Conservation (phyloP, 2,888 invertebrate genomes). For the Spisula solida region DNA sequence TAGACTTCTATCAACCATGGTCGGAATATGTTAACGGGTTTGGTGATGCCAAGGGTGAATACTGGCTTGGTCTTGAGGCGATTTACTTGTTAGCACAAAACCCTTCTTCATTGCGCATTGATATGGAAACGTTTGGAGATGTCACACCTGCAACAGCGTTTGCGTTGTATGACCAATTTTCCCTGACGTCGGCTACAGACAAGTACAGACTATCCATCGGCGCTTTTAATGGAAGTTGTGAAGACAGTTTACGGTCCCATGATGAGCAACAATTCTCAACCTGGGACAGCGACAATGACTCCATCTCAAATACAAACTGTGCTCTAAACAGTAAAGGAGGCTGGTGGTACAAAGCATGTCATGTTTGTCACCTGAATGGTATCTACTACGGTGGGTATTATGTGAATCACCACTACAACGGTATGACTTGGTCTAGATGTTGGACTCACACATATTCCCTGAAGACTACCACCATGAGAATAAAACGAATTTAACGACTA, state of each 20-base stretch:
- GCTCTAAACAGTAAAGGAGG: background rate
- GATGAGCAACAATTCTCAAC: too few species aligned
- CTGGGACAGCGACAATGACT: background rate
- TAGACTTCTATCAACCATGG: background rate
- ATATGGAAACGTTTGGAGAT: background rate
- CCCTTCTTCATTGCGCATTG: too few species aligned
- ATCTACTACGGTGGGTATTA: background rate
- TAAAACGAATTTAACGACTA: too few species aligned
- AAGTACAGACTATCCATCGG: background rate
- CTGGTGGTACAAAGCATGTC: background rate
- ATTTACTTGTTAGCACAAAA: background rate
- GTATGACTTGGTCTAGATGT: background rate
- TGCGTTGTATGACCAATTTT: background rate
- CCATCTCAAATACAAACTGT: background rate
- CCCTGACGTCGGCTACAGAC: background rate
- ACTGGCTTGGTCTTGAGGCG: background rate
- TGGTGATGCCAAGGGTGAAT: too few species aligned
- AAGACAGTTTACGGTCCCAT: background rate
- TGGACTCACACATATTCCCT: background rate
- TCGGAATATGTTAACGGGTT: too few species aligned
- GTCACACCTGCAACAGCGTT: background rate
- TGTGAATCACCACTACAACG: background rate
- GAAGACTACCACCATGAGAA: background rate
- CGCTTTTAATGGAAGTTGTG: background rate
- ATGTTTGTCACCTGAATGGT: background rate